Conservation (phyloP, 2,888 invertebrate species). For the Cecidostiba fungosa region DNA sequence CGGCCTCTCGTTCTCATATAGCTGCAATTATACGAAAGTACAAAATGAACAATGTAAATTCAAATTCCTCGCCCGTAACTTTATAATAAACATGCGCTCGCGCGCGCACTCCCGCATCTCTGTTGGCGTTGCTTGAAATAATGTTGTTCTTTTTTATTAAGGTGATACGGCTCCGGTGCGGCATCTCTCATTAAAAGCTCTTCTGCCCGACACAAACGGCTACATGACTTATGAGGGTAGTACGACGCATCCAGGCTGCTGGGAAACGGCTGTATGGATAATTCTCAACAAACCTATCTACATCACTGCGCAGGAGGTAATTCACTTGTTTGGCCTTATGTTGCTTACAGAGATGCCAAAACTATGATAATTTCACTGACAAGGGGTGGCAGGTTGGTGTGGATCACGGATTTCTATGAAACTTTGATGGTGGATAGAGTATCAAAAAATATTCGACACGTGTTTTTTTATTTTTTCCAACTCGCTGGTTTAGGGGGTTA, state of each 20-base stretch:
- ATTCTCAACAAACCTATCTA: constrained; percentile 99
- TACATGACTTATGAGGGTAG: constrained; percentile 99
- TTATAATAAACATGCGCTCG: background rate
- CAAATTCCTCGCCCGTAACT: background rate
- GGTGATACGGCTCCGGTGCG: constrained; percentile 92
- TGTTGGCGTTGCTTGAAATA: background rate
- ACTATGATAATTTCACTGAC: background rate
- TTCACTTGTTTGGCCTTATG: background rate
- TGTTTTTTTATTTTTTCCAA: too few relatives aligned
- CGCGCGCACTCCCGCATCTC: too few relatives aligned
- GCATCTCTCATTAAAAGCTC: constrained; percentile 91
- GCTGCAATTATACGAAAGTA: background rate
- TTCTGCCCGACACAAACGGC: constrained; percentile 95
- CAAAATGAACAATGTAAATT: background rate
- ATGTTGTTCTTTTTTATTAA: constrained; percentile 74
- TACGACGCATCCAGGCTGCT: constrained; percentile 98
- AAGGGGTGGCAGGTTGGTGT: too few relatives aligned
- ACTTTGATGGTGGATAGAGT: too few relatives aligned
- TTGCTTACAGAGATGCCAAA: background rate
- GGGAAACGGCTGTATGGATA: constrained; percentile 99
- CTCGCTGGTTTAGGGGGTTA: too few relatives aligned
- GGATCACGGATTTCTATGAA: too few relatives aligned
- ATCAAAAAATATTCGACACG: too few relatives aligned
- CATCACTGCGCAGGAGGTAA: constrained; percentile 96
- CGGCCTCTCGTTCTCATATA: background rate